phyloP scores from a whole-genome alignment of 30 jellyfish, hydroid and myxozoan genomes.

The Catostylus mosaicus region DNA sequence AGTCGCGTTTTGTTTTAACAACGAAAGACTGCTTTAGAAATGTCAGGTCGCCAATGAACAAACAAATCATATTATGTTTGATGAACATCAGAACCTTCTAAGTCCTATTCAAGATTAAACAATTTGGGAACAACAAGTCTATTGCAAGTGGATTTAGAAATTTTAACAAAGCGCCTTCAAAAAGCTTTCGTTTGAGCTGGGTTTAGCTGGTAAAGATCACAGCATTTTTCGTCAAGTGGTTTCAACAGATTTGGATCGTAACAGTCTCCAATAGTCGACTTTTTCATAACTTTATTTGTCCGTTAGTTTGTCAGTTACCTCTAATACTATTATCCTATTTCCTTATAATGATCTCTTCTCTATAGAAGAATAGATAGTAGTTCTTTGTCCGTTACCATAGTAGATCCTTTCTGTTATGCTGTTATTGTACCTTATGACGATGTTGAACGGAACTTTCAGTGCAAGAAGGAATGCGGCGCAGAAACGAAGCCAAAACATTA shows the following conservation, averaged over 20 bases:
- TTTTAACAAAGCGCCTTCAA: conserved; percentile 51
- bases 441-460: neutral
- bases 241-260: conserved; percentile 1
- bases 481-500: conserved; percentile 5
- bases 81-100: conserved; percentile 38
- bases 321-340: conserved; percentile 31
- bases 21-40: conserved; percentile 43
- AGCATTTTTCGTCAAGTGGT: conserved; percentile 14
- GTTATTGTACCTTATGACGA: neutral
- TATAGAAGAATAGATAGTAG: conserved; percentile 20
- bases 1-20: conserved; percentile 47
- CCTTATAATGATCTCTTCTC: neutral
- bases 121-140: conserved; percentile 51
- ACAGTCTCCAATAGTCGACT: conserved; percentile 9
- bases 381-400: conserved; percentile 18
- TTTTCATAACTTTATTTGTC: conserved; percentile 23
- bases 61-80: conserved; percentile 53
- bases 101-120: conserved; percentile 48
- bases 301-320: conserved; percentile 39
- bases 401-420: neutral
- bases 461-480: neutral
- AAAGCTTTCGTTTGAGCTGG: conserved; percentile 30
- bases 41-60: conserved; percentile 65
- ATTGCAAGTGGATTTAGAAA: conserved; percentile 56
- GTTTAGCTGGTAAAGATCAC: conserved; percentile 42